Percentiles rank a stretch among this genome's conserved stretches.
Conservation (phyloP, 2,888 invertebrate genomes). For the Mantis religiosa region DNA sequence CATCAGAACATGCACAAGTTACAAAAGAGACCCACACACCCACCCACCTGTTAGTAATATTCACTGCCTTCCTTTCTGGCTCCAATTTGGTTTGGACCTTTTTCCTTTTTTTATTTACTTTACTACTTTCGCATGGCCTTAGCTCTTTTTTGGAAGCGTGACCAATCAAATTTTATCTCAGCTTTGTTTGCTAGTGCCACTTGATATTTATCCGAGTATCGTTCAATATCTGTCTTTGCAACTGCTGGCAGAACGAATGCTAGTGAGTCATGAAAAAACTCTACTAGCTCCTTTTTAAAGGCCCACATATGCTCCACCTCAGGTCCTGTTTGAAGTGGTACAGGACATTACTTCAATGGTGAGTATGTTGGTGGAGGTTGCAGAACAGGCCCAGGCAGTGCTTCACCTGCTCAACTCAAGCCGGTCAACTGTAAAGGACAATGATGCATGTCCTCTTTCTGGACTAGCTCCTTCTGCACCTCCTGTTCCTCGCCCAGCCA, state of each 20-base stretch:
- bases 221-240: conserved; percentile 41
- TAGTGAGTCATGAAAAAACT: conserved; percentile 41
- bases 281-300: conserved; percentile 42
- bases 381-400: conserved; percentile 41
- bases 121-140: conserved; percentile 25
- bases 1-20: too few relatives aligned
- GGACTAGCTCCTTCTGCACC: conserved; percentile 41
- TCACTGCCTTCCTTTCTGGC: conserved; percentile 30
- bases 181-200: conserved; percentile 34
- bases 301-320: conserved; percentile 45
- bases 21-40: neutral
- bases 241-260: conserved; percentile 37
- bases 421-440: conserved; percentile 44
- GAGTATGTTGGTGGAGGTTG: conserved; percentile 47
- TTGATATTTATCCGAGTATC: conserved; percentile 47
- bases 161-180: conserved; percentile 32
- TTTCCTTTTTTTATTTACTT: conserved; percentile 19
- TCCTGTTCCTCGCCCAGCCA: conserved; percentile 38
- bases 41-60: conserved; percentile 21
- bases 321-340: conserved; percentile 38
- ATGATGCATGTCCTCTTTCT: conserved; percentile 38
- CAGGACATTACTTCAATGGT: conserved; percentile 46
- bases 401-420: conserved; percentile 44
- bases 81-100: conserved; percentile 12
- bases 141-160: conserved; percentile 36